Base-by-base conservation (phyloP, 1,140 invertebrate genomes). In the Hypsibius dujardini region DNA sequence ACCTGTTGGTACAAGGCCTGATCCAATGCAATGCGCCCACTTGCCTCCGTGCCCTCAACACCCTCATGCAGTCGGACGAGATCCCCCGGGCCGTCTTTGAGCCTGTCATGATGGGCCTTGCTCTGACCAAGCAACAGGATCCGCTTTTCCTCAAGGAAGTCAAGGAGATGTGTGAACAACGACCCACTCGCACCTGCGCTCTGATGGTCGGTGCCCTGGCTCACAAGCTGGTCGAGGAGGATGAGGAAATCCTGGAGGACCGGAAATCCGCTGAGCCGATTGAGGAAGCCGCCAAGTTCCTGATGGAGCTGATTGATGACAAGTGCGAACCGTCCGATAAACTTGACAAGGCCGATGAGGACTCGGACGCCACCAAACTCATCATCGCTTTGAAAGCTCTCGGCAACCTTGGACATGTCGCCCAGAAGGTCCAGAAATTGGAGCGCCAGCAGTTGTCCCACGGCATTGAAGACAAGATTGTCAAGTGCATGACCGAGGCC, bases 201-300 rank as follows among this genome's bases (percentile, higher is more conserved):
- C 62, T 67, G 62, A 67, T 67, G 62, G 62, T 67, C 12, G 62
- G 12, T 45, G 62, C 62, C 62, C 7, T 67, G 62, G 62, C 42
- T 42, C 7, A 67, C 62, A 67, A 67, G 12, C 62, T 67, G 42
- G 62, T 67, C 62, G 42, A 12, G 3, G 62, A 67, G 3, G 12
- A 12, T 45, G 62, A 67, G 12, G 62, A 67, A 7, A 42, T 15
- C 62, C 3, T 15, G 12, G 62, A 67, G 45, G 62, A 67, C 12
- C 12, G 45, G 42, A 42, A 67, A 42, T 15, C 62, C 42, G 42
- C 12, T 3, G 62, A 67, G 42, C 12, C 62, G 3, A 67, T 67
- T 42, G 12, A 42, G 3, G 3, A 67, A 42, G 42, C 62, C 42
- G 62, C 45, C 62, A 42, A 67, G 42, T 67, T 67, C 62, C 12